Percentiles rank a stretch among this genome's conserved stretches.
Evolutionary conservation across 2,888 invertebrate genomes (phyloP).

Genomic region (Mimumesa dahlbomi): DNA sequence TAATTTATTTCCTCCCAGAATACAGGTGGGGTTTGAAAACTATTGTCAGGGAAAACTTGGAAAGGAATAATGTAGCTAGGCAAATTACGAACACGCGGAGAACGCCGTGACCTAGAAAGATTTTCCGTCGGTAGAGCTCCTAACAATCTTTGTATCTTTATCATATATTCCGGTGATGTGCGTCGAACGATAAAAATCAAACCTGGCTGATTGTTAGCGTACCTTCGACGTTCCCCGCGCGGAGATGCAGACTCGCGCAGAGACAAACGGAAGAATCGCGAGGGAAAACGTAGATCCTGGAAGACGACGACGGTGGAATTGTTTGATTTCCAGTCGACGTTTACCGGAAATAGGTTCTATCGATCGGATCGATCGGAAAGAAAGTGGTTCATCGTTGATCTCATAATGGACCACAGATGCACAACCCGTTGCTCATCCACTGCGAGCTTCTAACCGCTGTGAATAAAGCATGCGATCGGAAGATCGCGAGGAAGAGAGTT

Average conservation of each 20-base stretch:
- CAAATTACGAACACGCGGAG: slow-evolving; percentile 28
- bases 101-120: neutral
- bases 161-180: slow-evolving; percentile 23
- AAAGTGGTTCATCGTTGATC: slow-evolving; percentile 52
- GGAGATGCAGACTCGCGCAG: no score
- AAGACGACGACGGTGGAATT: slow-evolving; percentile 28
- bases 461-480: slow-evolving; percentile 51
- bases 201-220: slow-evolving; percentile 1
- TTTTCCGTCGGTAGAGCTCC: neutral
- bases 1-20: no score
- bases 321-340: slow-evolving; percentile 7
- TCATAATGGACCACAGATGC: slow-evolving; percentile 47
- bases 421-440: slow-evolving; percentile 25
- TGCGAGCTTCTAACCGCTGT: slow-evolving; percentile 37
- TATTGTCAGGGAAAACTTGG: neutral
- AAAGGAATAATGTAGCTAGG: neutral
- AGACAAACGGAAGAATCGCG: neutral
- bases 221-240: slow-evolving; percentile 9
- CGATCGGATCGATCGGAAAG: slow-evolving; percentile 38
- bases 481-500: neutral
- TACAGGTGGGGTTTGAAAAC: no score
- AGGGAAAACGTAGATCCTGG: neutral
- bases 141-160: slow-evolving; percentile 32
- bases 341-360: slow-evolving; percentile 19
- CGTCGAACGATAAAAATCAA: slow-evolving; percentile 41